These are phyloP conservation scores for Pteropus alecto DNA, from an alignment of 2,113 vertebrate species.

Conservation along the genomic window DNA sequence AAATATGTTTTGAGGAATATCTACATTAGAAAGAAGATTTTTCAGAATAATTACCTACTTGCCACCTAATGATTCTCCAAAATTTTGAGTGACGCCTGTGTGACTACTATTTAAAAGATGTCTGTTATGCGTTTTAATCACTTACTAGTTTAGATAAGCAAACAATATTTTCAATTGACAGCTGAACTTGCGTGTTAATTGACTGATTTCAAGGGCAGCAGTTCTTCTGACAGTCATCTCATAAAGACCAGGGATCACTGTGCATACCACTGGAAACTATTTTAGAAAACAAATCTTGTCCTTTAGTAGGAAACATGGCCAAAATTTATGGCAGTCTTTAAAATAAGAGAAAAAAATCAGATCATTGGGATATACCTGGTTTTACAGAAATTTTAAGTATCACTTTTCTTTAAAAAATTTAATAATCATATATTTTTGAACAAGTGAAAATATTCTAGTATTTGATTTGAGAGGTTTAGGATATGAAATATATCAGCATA, in stretches of 20 bases:
- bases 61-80: not conserved
- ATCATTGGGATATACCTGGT: not conserved
- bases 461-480: not conserved
- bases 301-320: not conserved
- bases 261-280: not conserved
- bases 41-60: conserved; percentile 39
- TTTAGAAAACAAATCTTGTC: not conserved
- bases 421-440: not conserved
- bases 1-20: conserved; percentile 25
- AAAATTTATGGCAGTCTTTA: conserved; percentile 14
- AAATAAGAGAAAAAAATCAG: not conserved
- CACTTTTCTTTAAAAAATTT: not conserved
- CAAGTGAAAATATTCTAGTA: not conserved
- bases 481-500: not conserved
- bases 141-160: not conserved
- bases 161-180: not conserved
- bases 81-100: conserved; percentile 1
- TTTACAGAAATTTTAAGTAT: conserved; percentile 21
- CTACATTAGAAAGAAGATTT: not conserved
- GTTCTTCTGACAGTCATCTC: not conserved
- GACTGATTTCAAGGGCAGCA: not conserved
- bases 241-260: not conserved
- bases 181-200: not conserved
- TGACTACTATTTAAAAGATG: not conserved
- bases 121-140: conserved; percentile 25